Evolutionary conservation across 2,113 vertebrate genomes (phyloP).

Genomic region (Pollachius pollachius): DNA sequence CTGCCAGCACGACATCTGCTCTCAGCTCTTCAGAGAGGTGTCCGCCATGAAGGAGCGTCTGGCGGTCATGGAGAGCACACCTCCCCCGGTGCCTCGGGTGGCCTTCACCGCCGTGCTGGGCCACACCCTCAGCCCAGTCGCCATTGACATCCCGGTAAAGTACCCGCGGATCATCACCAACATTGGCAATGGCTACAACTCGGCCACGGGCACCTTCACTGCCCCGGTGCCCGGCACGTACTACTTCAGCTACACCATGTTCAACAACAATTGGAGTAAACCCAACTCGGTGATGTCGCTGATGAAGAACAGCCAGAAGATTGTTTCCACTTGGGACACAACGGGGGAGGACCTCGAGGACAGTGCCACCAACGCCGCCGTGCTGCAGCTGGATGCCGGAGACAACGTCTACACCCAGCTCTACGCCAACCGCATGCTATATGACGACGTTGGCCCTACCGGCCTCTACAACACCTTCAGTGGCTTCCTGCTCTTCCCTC

Average conservation of each 20-base stretch:
- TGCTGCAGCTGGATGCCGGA: slow-evolving; percentile 13
- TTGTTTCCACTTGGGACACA: slow-evolving; percentile 6
- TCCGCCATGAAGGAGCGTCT: slow-evolving; percentile 28
- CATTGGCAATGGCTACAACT: slow-evolving; percentile 9
- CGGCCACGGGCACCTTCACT: slow-evolving; percentile 16
- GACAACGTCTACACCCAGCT: slow-evolving; percentile 19
- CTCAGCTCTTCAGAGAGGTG: slow-evolving; percentile 27
- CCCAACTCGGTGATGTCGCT: slow-evolving; percentile 13
- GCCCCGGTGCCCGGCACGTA: slow-evolving; percentile 5
- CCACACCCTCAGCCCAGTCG: neutral
- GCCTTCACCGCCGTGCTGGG: slow-evolving; percentile 9
- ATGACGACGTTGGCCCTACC: neutral
- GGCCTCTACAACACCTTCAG: slow-evolving; percentile 19
- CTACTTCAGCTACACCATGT: slow-evolving; percentile 16
- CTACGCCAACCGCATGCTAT: neutral
- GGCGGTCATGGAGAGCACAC: neutral
- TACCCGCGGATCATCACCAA: slow-evolving; percentile 12
- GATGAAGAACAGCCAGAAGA: slow-evolving; percentile 14
- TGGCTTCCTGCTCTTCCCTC: slow-evolving; percentile 16
- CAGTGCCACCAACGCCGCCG: neutral
- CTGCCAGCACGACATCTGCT: slow-evolving; percentile 47
- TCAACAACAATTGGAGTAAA: neutral
- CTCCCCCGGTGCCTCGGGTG: neutral
- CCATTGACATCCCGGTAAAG: neutral
- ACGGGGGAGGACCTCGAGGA: neutral